Percentiles rank a stretch among this genome's conserved stretches.
These are phyloP conservation scores for Chinchilla lanigera DNA, from an alignment of 2,113 vertebrate genomes.

Conservation along the genomic window DNA sequence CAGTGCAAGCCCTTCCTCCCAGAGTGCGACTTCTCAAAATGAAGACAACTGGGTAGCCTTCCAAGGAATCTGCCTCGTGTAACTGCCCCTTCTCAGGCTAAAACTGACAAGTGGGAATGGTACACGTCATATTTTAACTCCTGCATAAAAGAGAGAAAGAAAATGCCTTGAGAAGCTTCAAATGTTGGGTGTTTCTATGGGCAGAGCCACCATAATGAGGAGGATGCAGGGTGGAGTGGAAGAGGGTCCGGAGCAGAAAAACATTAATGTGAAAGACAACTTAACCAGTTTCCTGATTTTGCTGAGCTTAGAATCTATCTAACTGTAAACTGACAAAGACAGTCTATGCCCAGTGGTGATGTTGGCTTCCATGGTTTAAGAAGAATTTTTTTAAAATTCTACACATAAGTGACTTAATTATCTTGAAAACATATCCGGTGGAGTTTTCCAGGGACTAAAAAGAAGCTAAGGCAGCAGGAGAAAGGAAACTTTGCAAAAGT, in stretches of 20 bases:
- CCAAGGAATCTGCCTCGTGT: neutral
- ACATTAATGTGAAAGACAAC: neutral
- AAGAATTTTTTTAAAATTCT: neutral
- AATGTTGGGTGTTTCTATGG: neutral
- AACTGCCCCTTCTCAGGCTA: neutral
- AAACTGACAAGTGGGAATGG: neutral
- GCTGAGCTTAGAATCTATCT: neutral
- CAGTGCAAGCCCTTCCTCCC: neutral
- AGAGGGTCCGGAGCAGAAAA: neutral
- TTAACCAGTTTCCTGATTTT: neutral
- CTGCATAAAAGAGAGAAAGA: neutral
- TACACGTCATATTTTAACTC: constrained; percentile 15
- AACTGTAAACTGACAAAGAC: neutral
- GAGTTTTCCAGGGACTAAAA: constrained; percentile 27
- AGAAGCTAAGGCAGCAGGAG: neutral
- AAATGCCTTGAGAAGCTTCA: constrained; percentile 16
- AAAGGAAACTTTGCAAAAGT: neutral
- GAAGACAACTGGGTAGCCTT: neutral
- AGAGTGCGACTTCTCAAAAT: neutral
- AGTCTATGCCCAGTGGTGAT: neutral
- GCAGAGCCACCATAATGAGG: neutral
- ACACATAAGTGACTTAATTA: constrained; percentile 23
- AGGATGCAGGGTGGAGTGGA: neutral
- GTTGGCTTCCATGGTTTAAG: neutral
- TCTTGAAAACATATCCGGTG: neutral